Percentiles rank a stretch among this genome's conserved stretches.
Conservation (phyloP, 2,113 vertebrate species). For the Elephantulus edwardii region DNA sequence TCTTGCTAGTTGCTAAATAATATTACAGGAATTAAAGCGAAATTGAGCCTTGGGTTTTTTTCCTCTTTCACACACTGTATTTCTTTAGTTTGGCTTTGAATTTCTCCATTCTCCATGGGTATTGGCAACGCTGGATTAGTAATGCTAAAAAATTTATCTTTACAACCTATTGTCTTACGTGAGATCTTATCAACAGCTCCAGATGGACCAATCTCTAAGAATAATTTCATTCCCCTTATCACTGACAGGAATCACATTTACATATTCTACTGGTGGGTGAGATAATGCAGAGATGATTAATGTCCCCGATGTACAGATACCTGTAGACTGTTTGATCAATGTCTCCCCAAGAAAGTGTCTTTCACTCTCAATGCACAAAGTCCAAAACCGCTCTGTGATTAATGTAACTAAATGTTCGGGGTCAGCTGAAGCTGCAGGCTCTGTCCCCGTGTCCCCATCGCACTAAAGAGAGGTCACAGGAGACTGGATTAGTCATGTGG, state of each 20-base stretch:
- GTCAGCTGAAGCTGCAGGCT: slow-evolving; percentile 86
- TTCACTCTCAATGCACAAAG: slow-evolving; percentile 89
- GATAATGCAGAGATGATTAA: slow-evolving; percentile 96
- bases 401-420: slow-evolving; percentile 95
- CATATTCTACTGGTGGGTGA: slow-evolving; percentile 93
- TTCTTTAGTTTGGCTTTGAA: slow-evolving; percentile 76
- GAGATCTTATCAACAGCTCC: slow-evolving; percentile 87
- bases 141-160: slow-evolving; percentile 85
- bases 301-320: slow-evolving; percentile 97
- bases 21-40: slow-evolving; percentile 37
- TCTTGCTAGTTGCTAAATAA: slow-evolving; percentile 40
- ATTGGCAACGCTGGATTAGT: slow-evolving; percentile 80
- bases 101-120: slow-evolving; percentile 80
- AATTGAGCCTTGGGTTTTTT: not conserved
- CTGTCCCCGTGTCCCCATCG: slow-evolving; percentile 86
- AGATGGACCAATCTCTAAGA: slow-evolving; percentile 92
- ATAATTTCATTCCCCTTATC: slow-evolving; percentile 95
- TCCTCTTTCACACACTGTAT: not conserved
- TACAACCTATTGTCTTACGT: slow-evolving; percentile 87
- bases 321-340: slow-evolving; percentile 93
- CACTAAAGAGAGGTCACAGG: slow-evolving; percentile 93
- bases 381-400: slow-evolving; percentile 90
- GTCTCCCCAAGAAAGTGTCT: slow-evolving; percentile 92
- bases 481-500: slow-evolving; percentile 89
- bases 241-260: slow-evolving; percentile 97